A percentile compares a stretch with the other conserved stretches of the same genome.
Evolutionary conservation across 2,888 invertebrate species (phyloP).

Genomic region (Drosophila mimetica): DNA sequence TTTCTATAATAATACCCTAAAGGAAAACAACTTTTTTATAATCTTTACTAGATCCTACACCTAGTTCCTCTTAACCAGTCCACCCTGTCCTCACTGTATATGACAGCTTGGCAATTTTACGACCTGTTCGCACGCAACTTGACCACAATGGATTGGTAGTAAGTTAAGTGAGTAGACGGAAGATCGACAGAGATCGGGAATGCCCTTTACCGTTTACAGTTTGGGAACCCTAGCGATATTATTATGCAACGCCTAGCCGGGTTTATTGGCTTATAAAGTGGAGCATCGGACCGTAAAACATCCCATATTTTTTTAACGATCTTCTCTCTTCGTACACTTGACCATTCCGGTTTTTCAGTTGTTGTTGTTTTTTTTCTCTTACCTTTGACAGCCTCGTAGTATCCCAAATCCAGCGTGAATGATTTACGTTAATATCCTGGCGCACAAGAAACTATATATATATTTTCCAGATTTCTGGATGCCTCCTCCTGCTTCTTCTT

Average conservation of each 20-base stretch:
- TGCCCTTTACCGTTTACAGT: slow-evolving; percentile 48
- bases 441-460: slow-evolving; percentile 41
- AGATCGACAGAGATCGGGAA: slow-evolving; percentile 16
- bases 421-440: slow-evolving; percentile 72
- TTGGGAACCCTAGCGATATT: slow-evolving; percentile 51
- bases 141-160: slow-evolving; percentile 5
- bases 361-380: slow-evolving; percentile 38
- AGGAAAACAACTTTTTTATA: too few species aligned
- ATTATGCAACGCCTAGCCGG: slow-evolving; percentile 69
- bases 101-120: slow-evolving; percentile 45
- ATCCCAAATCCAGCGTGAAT: slow-evolving; percentile 85
- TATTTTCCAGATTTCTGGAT: slow-evolving; percentile 21
- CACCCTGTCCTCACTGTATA: slow-evolving; percentile 8
- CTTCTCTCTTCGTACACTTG: neutral
- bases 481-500: slow-evolving; percentile 17
- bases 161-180: neutral
- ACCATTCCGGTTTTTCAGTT: slow-evolving; percentile 15
- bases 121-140: slow-evolving; percentile 52
- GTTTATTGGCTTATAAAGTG: slow-evolving; percentile 42
- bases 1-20: too few species aligned
- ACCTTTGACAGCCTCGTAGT: slow-evolving; percentile 85
- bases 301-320: slow-evolving; percentile 20
- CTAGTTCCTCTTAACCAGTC: neutral
- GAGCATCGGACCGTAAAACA: slow-evolving; percentile 39
- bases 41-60: neutral